Evolutionary conservation across 2,888 invertebrate species (phyloP), one percentile per base, ranked within the genome.

Genomic region (Drosophila barbarae): DNA sequence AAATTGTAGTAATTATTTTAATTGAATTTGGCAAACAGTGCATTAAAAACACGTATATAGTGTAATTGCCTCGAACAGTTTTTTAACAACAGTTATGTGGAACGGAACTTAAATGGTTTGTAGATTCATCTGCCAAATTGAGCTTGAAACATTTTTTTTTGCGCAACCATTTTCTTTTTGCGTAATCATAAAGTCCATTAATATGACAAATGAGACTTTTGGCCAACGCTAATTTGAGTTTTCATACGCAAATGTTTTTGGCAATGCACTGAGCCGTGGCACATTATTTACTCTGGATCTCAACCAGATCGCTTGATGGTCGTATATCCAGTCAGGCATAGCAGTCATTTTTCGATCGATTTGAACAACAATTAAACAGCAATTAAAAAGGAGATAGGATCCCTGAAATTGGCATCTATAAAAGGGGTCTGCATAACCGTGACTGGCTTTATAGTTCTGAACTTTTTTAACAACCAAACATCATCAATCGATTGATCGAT

Each of bases 361-460:
- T 36, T 46, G 10, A 32, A 13, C 23, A 30, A 26, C 60, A 38
- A 76, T 85, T 83, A 77, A 74, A 72, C 39, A 53, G 32, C 15
- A 55, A 72, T 71, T 67, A 55, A 59, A 59, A 47, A 36, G 36
- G 28, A 35, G 26, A 18, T 44, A 3, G 10, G 1, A 38, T 47
- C 46, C n/a, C 5, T 38, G 21, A n/a, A 35, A 8, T 1, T n/a
- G 13, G 10, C 13, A 23, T 34, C 39, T 69, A 69, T 69, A 69
- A 52, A 69, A 44, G 6, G 34, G n/a, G 28, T 5, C 10, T n/a
- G 41, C 10, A 10, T 21, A 4, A 23, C 18, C 13, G 32, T 15
- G 46, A 50, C 61, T 46, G 36, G 30, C 60, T 68, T 54, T 61
- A 78, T 63, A 79, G 80, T 65, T 46, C n/a, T n/a, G 10, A 39